Base-by-base conservation (phyloP, 2,888 invertebrate genomes). In the Macrophya annulata region DNA sequence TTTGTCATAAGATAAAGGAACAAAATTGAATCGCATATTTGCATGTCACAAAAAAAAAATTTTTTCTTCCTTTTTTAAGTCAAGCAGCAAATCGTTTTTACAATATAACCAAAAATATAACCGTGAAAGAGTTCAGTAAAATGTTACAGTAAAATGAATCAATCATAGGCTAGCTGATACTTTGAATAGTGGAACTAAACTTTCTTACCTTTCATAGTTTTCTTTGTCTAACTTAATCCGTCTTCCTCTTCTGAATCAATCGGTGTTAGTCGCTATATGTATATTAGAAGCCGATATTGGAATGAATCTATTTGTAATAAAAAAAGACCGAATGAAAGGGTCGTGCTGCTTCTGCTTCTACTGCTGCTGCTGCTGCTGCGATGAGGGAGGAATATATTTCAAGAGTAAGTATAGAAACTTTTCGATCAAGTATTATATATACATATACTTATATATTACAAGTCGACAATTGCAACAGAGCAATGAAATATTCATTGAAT, bases 401-500 rank as follows among this genome's bases (percentile, higher is more conserved):
- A n/a, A 43, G 15, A 15, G 43, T n/a, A 72, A 72, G 68, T 31
- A 48, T 48, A 45, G 21, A 45, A 74, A 74, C 74, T 74, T 74
- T 74, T 43, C 45, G 4, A 48, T 74, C 74, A 10, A 74, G 45
- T 74, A 12, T 45, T 74, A 74, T 48, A 10, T 40, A 15, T 43
- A 37, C 8, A 37, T 37, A 68, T 25, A 15, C 9, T 15, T 5
- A 12, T 72, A 72, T 15, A 31, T 40, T 9, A 45, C 25, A 48
- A 21, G 45, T 21, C 21, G 21, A 37, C 68, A 68, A 25, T 68
- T 77, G 17, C n/a, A 9, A 9, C 10, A 9, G 55, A 37, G 51
- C 31, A n/a, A 48, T 48, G 55, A 37, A 77, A 77, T 77, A 77
- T 77, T 77, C 77, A 55, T 77, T 77, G 77, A 51, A 55, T 77